Base-by-base conservation (phyloP, 2,113 vertebrate species). In the Salminus brasiliensis region DNA sequence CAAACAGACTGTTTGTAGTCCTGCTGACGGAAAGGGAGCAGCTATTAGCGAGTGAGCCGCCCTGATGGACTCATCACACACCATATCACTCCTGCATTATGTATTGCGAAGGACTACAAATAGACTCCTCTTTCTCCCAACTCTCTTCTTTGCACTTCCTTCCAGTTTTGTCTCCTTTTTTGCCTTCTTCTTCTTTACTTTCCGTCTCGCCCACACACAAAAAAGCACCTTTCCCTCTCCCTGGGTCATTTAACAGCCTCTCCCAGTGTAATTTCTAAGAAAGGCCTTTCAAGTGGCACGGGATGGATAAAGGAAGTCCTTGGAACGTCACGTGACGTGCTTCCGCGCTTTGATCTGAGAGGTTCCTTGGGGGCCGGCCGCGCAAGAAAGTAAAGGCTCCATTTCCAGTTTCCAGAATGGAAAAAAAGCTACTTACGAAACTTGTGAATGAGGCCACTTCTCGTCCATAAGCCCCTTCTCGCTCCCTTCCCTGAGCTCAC, bases 61-160 rank as follows among this genome's bases (percentile, higher is more conserved):
- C 23, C 25, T 21, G 41, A 60, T 43, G 23, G n/a, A 53, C 45
- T 53, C 73, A n/a, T 66, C 45, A 18, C n/a, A 49, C 29, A 63
- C 32, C 30, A 66, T 32, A 27, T 21, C 47, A 8, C 57, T 63
- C 39, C 25, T 74, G 62, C 60, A 67, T 74, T 57, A 74, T 74
- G 49, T 25, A 80, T 34, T 62, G 39, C 29, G 39, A 41, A 60
- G 39, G 21, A 49, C 52, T 81, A 49, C 63, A 73, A 66, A 66
- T 73, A 36, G 43, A 65, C 45, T 36, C 36, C 36, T 27, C 15
- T 25, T 10, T n/a, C 15, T 34, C 36, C 36, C 36, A 13, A 47
- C 25, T 63, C 72, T 45, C 36, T 41, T 45, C 36, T 41, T 27
- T 74, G 25, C 34, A 21, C 55, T 41, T 74, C 36, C 12, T 60